Conservation (phyloP, 2,888 invertebrate genomes). For the Hoplodrina ambigua region DNA sequence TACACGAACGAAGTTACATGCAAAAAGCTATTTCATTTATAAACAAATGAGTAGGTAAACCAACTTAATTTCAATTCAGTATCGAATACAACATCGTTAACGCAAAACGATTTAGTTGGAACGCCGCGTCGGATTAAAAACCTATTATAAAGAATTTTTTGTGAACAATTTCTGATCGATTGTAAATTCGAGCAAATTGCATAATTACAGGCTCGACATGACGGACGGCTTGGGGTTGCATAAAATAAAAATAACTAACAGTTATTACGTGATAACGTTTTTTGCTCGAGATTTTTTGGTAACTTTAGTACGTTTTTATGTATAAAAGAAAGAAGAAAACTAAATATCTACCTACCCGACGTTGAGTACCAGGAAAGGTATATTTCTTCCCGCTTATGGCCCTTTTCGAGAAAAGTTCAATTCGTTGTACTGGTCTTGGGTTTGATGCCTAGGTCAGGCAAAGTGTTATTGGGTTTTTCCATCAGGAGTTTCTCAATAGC, state of each 20-base stretch:
- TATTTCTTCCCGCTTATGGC: too few species aligned
- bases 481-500: too few species aligned
- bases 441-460: too few species aligned
- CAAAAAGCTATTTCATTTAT: too few species aligned
- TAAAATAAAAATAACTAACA: slow-evolving; percentile 57
- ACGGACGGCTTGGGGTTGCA: slow-evolving; percentile 55
- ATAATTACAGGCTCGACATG: slow-evolving; percentile 70
- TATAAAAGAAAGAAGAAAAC: too few species aligned
- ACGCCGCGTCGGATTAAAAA: slow-evolving; percentile 72
- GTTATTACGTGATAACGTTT: slow-evolving; percentile 51
- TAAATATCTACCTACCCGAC: too few species aligned
- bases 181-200: slow-evolving; percentile 74
- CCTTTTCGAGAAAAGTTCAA: too few species aligned
- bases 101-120: slow-evolving; percentile 37
- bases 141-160: slow-evolving; percentile 75
- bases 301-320: slow-evolving; percentile 7
- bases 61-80: slow-evolving; percentile 24
- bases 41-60: background rate
- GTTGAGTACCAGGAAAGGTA: too few species aligned
- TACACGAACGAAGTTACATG: too few species aligned
- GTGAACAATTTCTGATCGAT: slow-evolving; percentile 69
- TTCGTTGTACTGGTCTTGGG: too few species aligned
- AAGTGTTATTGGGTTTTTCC: too few species aligned
- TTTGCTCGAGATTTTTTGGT: slow-evolving; percentile 28
- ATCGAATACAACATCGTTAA: slow-evolving; percentile 50